Evolutionary conservation across 1,140 invertebrate genomes (phyloP).

Genomic region (Pseudobourletiella spinata): DNA sequence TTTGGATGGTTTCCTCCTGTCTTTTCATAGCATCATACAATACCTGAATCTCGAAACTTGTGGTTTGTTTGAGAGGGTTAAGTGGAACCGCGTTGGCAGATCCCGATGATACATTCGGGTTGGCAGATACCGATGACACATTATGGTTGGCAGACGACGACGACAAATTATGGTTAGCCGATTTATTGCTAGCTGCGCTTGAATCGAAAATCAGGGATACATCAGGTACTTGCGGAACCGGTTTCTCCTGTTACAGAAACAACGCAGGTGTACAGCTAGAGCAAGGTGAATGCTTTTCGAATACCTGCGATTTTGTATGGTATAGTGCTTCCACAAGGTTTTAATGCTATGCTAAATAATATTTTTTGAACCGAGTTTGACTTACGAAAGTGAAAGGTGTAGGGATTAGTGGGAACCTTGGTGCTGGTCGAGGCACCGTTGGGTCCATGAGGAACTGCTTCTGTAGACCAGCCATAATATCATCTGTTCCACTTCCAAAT

Average conservation of each 20-base stretch:
- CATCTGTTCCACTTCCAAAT: no score
- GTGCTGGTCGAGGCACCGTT: not conserved
- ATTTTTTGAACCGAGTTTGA: no score
- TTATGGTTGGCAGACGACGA: not conserved
- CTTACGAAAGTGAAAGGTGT: constrained; percentile 1
- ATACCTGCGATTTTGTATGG: no score
- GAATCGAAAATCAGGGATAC: constrained; percentile 21
- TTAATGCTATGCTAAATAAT: no score
- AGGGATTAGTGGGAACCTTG: not conserved
- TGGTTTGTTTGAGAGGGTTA: no score
- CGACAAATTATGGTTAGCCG: not conserved
- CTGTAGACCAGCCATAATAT: no score
- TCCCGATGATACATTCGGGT: no score
- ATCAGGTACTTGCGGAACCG: constrained; percentile 14
- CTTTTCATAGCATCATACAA: constrained; percentile 10
- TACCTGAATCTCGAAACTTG: constrained; percentile 1
- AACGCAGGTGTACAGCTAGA: no score
- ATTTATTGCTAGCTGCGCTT: not conserved
- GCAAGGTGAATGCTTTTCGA: no score
- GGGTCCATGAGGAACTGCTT: not conserved
- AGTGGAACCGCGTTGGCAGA: not conserved
- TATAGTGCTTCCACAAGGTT: no score
- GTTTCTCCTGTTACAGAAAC: constrained; percentile 8
- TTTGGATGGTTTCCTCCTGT: constrained; percentile 10
- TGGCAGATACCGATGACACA: not conserved